Evolutionary conservation across 2,113 vertebrate species (phyloP).

Genomic region (Cygnus buccinator): DNA sequence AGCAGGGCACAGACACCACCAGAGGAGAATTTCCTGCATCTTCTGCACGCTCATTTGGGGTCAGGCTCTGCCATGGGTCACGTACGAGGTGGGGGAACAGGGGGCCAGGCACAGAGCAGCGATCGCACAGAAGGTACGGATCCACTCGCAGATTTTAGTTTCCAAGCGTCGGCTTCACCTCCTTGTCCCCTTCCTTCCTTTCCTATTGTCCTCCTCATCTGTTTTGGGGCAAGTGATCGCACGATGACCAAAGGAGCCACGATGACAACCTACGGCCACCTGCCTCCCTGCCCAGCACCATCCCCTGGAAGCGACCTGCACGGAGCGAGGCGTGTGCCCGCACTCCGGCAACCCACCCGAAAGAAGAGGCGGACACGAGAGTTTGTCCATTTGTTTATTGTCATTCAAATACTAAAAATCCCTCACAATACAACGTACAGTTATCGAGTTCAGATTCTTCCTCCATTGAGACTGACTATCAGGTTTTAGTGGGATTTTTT

Average conservation of each 20-base stretch:
- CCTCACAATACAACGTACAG: neutral
- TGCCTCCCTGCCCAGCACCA: too few relatives aligned
- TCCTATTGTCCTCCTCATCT: rapidly evolving
- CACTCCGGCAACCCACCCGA: rapidly evolving
- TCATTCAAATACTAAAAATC: conserved; percentile 15
- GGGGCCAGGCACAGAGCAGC: too few relatives aligned
- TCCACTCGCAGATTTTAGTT: rapidly evolving
- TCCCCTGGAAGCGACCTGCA: rapidly evolving
- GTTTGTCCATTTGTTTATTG: conserved; percentile 42
- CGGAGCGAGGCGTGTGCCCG: rapidly evolving
- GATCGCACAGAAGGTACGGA: too few relatives aligned
- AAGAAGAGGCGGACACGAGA: neutral
- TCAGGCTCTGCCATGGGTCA: too few relatives aligned
- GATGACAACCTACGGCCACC: too few relatives aligned
- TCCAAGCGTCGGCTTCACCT: rapidly evolving
- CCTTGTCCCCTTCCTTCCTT: neutral
- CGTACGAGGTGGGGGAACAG: too few relatives aligned
- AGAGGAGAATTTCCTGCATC: too few relatives aligned
- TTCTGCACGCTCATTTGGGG: too few relatives aligned
- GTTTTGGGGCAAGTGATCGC: too few relatives aligned
- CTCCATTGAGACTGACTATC: neutral
- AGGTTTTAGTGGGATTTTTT: neutral
- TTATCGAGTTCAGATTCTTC: neutral
- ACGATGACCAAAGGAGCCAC: too few relatives aligned
- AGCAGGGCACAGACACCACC: too few relatives aligned